Base-by-base conservation (phyloP, 1,140 invertebrate genomes). In the Xylocopa sonorina region DNA sequence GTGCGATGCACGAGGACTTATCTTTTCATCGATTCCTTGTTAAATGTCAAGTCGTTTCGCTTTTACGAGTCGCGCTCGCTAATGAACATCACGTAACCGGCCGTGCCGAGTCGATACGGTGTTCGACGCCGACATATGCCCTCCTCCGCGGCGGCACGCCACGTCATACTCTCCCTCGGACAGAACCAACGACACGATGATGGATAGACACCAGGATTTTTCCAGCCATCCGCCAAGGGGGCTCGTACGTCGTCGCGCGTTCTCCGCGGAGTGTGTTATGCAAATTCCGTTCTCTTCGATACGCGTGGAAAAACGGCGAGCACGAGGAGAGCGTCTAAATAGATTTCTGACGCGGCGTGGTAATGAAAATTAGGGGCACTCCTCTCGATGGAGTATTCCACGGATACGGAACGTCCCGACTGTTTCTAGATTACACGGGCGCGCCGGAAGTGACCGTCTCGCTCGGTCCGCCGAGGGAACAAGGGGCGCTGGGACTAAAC, bases 1-100 rank as follows among this genome's bases (percentile, higher is more conserved):
- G 62, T 79, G 80, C 72, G 51, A 86, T 82, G 50, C 75, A 72
- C 75, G 57, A 29, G 38, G 66, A 62, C 71, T 86, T 85, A 86
- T 85, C 84, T 85, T 82, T 85, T 85, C 76, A 76, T 86, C 80
- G 83, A 85, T 85, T 85, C 57, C 76, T 85, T 82, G 84, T 86
- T 82, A 86, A 86, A 86, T 85, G 83, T 85, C 83, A 85, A 85
- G 83, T 82, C 83, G 81, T 86, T 86, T 86, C 68, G 72, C 72
- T 77, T 83, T 82, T 86, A 86, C 80, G 51, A 86, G 80, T 72
- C 55, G 64, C 55, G 55, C 68, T 76, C 29, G 57, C 83, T 86
- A 86, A 86, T 86, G 83, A 86, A 86, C 68, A 82, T 85, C 77
- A 79, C 76, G 63, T 76, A 85, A 80, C 71, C 55, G 27, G 21